These are phyloP conservation scores for Cyclophora punctaria DNA, from an alignment of 2,888 invertebrate genomes.

Conservation along the genomic window DNA sequence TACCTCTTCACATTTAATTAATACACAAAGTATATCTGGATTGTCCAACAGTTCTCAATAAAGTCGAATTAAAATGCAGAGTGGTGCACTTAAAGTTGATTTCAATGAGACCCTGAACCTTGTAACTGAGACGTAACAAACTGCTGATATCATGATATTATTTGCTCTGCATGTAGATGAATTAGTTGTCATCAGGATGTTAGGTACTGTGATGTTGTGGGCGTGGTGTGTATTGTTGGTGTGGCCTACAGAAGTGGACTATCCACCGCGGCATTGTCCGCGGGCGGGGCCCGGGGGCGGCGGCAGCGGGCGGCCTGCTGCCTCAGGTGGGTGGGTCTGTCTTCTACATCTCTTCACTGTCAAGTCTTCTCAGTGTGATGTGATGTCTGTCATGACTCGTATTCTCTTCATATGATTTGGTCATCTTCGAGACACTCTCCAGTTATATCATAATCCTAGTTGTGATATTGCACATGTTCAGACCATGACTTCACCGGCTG, in stretches of 20 bases:
- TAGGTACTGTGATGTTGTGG: constrained; percentile 2
- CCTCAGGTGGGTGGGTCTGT: constrained; percentile 73
- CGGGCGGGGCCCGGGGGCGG: constrained; percentile 74
- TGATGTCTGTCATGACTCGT: constrained; percentile 30
- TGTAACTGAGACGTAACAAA: too few relatives aligned
- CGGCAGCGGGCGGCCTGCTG: constrained; percentile 61
- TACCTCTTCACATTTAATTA: constrained; percentile 12
- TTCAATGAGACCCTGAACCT: too few relatives aligned
- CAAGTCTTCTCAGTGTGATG: constrained; percentile 36
- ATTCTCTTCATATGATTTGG: constrained; percentile 17
- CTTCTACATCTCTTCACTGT: constrained; percentile 22
- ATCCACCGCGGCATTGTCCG: constrained; percentile 86
- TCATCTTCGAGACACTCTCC: background rate
- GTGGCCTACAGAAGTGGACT: constrained; percentile 83
- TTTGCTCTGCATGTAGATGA: constrained; percentile 36
- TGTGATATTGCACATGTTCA: background rate
- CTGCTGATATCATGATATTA: constrained; percentile 15
- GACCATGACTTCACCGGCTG: constrained; percentile 6
- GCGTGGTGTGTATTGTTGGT: constrained; percentile 15
- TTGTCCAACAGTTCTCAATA: constrained; percentile 50
- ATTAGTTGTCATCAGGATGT: constrained; percentile 10
- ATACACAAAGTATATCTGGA: constrained; percentile 57
- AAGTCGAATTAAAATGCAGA: constrained; percentile 58
- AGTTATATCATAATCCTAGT: background rate
- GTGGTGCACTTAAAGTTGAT: constrained; percentile 29